phyloP scores from a whole-genome alignment of 2,888 invertebrate genomes.

The Petrolisthes cinctipes region DNA sequence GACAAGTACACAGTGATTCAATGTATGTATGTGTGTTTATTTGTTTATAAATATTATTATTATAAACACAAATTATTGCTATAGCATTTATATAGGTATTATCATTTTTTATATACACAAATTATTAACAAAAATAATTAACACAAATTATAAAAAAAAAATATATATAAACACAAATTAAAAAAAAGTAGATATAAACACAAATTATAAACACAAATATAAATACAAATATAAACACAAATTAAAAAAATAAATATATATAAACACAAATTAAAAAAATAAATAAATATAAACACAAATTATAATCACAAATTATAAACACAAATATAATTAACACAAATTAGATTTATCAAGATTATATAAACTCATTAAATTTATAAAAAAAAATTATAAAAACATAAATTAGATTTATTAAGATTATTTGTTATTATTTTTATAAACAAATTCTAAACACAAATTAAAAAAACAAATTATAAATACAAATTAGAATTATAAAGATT shows the following conservation, averaged over 20 bases:
- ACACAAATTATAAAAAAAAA: background rate
- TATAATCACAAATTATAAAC: no score
- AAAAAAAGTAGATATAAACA: no score
- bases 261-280: background rate
- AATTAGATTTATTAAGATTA: no score
- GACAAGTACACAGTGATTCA: constrained; percentile 52
- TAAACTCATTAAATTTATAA: no score
- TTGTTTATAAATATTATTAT: constrained; percentile 27
- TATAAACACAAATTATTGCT: constrained; percentile 59
- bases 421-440: background rate
- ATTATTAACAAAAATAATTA: background rate
- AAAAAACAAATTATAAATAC: background rate
- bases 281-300: background rate
- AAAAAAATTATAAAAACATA: background rate
- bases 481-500: no score
- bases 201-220: background rate
- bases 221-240: background rate
- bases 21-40: constrained; percentile 35
- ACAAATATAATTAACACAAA: background rate
- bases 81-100: constrained; percentile 10
- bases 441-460: background rate
- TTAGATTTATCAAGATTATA: no score
- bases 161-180: background rate
- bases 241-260: background rate
- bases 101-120: background rate